These are phyloP conservation scores for Gandaritis pyraliata DNA, from an alignment of 2,888 invertebrate species.

Conservation along the genomic window DNA sequence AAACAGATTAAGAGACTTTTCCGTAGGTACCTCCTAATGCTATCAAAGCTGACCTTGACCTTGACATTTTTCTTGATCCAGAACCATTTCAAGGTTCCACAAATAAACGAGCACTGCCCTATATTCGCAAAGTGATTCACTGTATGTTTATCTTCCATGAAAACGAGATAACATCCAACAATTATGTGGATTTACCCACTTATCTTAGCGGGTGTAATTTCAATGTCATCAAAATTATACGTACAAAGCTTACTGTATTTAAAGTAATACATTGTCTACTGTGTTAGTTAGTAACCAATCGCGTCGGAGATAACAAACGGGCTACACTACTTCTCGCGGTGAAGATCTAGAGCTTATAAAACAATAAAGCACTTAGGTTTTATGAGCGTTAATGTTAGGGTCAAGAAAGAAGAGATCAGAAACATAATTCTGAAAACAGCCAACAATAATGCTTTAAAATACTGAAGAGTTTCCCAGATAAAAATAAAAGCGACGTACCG, in stretches of 20 bases:
- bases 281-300: background rate
- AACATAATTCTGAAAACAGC: background rate
- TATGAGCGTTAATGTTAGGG: slow-evolving; percentile 1
- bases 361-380: slow-evolving; percentile 1
- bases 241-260: background rate
- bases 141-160: slow-evolving; percentile 11
- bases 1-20: no score
- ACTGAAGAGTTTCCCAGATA: background rate
- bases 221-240: slow-evolving; percentile 10
- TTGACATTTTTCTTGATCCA: slow-evolving; percentile 18
- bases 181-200: slow-evolving; percentile 12
- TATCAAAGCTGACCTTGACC: slow-evolving; percentile 19
- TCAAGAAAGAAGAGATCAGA: background rate
- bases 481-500: slow-evolving; percentile 6
- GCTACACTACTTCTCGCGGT: no score
- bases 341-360: background rate
- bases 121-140: slow-evolving; percentile 32
- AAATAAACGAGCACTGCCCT: slow-evolving; percentile 29
- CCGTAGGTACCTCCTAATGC: background rate
- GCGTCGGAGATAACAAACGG: background rate
- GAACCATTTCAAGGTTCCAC: slow-evolving; percentile 32
- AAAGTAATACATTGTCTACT: no score
- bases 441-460: background rate
- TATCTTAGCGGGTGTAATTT: background rate
- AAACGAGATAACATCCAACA: slow-evolving; percentile 13